Evolutionary conservation across 2,888 invertebrate genomes (phyloP), one percentile per base, ranked within the genome.

Genomic region (Subacronicta megacephala): DNA sequence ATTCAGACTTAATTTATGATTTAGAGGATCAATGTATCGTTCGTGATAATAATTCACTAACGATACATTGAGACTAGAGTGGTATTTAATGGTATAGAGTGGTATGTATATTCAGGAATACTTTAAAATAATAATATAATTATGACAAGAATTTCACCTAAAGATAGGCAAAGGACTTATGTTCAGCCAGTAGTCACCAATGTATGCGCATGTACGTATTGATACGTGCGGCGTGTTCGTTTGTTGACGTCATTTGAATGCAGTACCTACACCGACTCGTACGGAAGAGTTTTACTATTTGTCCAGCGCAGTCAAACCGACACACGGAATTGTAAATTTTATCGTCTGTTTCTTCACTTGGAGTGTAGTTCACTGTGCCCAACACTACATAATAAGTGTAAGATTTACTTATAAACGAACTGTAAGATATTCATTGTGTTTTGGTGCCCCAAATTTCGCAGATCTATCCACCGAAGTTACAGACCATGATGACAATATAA

Each of bases 321-420:
- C 89, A 92, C 69, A 89, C 88, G 77, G 92, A 92, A 93, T 92
- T 84, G 89, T 87, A 92, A 90, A 93, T 92, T 84, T 88, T 89
- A 89, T 89, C 83, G 83, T 83, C 78, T 85, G 85, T 87, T 85
- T 87, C 90, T 87, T 86, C 81, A 59, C 63, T 70, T 56, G 43
- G 41, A 63, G 47, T 45, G 41, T 20, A 41, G 44, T 33, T 45
- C 20, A 31, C 35, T 23, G 18, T 64, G 61, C 68, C 61, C 43
- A 20, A 20, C 1, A 31, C n/a, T 31, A n/a, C 31, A 31, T n/a
- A n/a, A 4, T 5, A n/a, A 31, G 6, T n/a, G 31, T 31, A 31
- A 5, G 51, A 51, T 66, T 62, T 62, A 20, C 23, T 31, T 58
- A 46, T 37, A 41, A 65, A 42, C n/a, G n/a, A n/a, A n/a, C n/a